Evolutionary conservation across 2,888 invertebrate genomes (phyloP), one percentile per base, ranked within the genome.

Genomic region (Pandemis corylana): DNA sequence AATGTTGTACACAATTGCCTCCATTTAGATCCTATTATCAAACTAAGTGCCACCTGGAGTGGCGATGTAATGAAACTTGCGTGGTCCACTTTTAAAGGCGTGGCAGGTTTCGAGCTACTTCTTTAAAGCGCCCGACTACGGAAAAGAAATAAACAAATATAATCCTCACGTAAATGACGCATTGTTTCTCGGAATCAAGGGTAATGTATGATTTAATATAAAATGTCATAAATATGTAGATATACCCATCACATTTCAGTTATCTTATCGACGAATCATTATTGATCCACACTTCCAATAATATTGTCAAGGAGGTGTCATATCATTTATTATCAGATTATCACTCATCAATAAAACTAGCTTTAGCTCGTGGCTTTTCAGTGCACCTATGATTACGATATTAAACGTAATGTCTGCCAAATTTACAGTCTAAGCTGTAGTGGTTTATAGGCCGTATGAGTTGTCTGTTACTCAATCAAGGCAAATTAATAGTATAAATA

Each of bases 281-380:
- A 28, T 59, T 59, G 20, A 59, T 59, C 59, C 59, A 59, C 9
- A 59, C 28, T 59, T 59, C 59, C 59, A 59, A 59, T 59, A 59
- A 59, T 28, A 59, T 28, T 59, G 28, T 59, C 12, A 59, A 59
- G 59, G 20, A 56, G 20, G 59, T 6, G 59, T 59, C 9, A 20
- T 59, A 59, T 59, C 59, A 59, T 10, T 0, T 12, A 59, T 59
- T 20, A 12, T 59, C 28, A 36, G 28, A 36, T 36, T 36, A 36
- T 2, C 2, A 36, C 28, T 36, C 28, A 36, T 36, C 28, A 36
- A 36, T 36, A 36, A 36, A 36, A 36, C 28, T 36, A 36, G 28
- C 28, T 36, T 36, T 36, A 4, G 28, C 28, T 36, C 28, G 28
- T 36, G 28, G 28, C 28, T 36, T 36, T 4, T 36, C 28, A 36